phyloP scores from a whole-genome alignment of 2,113 vertebrate genomes.

The Corydoras sp. region DNA sequence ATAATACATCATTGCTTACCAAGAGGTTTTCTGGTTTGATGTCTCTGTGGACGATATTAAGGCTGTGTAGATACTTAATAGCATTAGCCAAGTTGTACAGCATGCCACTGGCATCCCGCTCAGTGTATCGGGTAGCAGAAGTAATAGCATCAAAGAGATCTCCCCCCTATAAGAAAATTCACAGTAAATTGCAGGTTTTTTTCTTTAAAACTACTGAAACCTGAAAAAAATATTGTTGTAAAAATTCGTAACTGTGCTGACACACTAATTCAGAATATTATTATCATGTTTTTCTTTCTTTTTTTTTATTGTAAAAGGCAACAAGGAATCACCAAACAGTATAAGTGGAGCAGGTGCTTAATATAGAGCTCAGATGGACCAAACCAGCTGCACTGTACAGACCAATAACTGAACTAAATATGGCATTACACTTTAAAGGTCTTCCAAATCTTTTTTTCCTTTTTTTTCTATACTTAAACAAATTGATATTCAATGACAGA shows the following conservation, averaged over 20 bases:
- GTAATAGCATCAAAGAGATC: slow-evolving; percentile 97
- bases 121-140: slow-evolving; percentile 94
- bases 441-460: neutral
- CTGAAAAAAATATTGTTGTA: too few species aligned
- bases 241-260: too few species aligned
- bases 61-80: slow-evolving; percentile 94
- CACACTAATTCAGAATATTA: too few species aligned
- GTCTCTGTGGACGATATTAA: slow-evolving; percentile 95
- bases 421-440: slow-evolving; percentile 17
- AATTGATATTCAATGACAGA: neutral
- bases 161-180: slow-evolving; percentile 73
- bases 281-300: too few species aligned
- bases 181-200: slow-evolving; percentile 13
- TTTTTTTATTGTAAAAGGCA: too few species aligned
- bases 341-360: slow-evolving; percentile 42
- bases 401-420: slow-evolving; percentile 14
- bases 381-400: slow-evolving; percentile 22
- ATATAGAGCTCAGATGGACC: slow-evolving; percentile 41
- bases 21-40: slow-evolving; percentile 97
- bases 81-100: slow-evolving; percentile 95
- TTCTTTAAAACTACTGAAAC: too few species aligned
- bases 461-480: neutral
- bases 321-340: neutral
- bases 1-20: slow-evolving; percentile 66
- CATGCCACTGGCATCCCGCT: slow-evolving; percentile 93